Evolutionary conservation across 2,113 vertebrate species (phyloP).

Genomic region (Pluvianellus socialis): DNA sequence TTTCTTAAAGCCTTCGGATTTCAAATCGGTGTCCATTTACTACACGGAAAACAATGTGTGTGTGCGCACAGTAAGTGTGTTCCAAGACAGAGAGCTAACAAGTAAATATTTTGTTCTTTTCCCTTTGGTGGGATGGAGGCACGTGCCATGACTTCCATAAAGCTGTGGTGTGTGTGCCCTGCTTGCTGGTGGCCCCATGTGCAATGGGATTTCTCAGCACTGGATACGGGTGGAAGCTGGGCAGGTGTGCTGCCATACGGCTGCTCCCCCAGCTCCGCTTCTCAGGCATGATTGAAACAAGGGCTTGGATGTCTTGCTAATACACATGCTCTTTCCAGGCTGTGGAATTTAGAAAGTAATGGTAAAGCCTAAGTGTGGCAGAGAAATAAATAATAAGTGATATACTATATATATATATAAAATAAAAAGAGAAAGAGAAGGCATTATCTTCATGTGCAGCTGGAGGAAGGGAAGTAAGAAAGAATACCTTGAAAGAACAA

Average conservation of each 20-base stretch:
- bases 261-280: background rate
- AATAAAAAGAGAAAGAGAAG: background rate
- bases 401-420: background rate
- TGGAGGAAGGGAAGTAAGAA: background rate
- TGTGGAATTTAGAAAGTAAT: background rate
- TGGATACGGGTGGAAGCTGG: background rate
- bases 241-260: rapidly evolving
- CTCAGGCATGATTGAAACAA: background rate
- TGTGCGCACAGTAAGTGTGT: background rate
- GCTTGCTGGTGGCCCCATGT: background rate
- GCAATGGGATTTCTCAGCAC: background rate
- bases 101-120: background rate
- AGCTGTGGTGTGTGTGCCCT: background rate
- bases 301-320: background rate
- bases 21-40: background rate
- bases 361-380: background rate
- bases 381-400: background rate
- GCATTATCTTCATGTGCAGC: background rate
- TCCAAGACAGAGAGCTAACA: background rate
- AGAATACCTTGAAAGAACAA: background rate
- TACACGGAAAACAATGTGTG: background rate
- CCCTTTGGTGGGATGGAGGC: background rate
- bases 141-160: background rate
- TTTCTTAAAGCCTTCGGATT: background rate
- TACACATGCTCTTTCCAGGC: background rate